Base-by-base conservation (phyloP, 1,140 invertebrate species). In the Neocloeon triangulifer region DNA sequence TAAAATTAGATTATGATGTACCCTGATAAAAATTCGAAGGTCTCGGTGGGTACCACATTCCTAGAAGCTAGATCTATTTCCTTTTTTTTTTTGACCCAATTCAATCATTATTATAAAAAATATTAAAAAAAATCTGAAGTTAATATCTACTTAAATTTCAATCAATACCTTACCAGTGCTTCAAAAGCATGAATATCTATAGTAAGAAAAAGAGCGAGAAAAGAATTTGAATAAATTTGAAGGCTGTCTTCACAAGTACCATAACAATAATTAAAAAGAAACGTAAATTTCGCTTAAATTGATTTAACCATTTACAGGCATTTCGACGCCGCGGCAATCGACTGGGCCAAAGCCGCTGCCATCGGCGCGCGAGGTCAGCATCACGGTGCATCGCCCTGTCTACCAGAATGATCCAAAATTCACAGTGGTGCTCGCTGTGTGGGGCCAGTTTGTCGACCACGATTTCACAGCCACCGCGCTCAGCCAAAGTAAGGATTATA, bases 391-490 rank as follows among this genome's bases (percentile, higher is more conserved):
- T 49, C 53, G 72, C 5, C 69, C 73, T 1, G 63, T 62, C 32
- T 71, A 74, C 37, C 63, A 62, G 19, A 62, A 62, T 17, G 76
- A 80, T 50, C 64, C 69, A 0, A 56, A 65, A 19, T 80, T 80
- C 43, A 76, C 73, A 0, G 73, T 80, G 0, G 77, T 82, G 72
- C 43, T 80, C 26, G 75, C 76, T 0, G 74, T 80, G 7, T 96
- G 86, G 68, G 89, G 91, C 1, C 91, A 96, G 57, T 95, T 96
- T 51, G 42, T 95, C 10, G 91, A 96, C 51, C 92, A 96, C 45
- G 92, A 96, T 44, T 69, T 97, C 16, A 82, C 77, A 0, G 73
- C 74, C 2, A 85, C 79, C 0, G 78, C 77, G 0, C 44, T 78
- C 3, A 79, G 62, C 38, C 67, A 72, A 41, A 67, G 69, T 43